Evolutionary conservation across 2,797 vertebrate genomes (phyloP).

Genomic region (Antrozous pallidus): DNA sequence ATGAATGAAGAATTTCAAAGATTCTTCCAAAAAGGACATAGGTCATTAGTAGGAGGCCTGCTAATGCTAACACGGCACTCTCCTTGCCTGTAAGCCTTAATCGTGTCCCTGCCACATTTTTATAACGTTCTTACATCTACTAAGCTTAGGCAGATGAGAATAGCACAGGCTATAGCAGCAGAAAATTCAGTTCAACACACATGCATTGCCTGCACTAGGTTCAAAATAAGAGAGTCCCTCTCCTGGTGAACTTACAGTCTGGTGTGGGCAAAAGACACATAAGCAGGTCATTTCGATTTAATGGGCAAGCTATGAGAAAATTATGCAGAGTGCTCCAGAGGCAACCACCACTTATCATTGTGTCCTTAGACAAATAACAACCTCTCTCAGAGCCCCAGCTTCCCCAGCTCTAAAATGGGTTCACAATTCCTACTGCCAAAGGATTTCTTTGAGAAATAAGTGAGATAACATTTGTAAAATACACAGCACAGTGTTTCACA

Average conservation of each 20-base stretch:
- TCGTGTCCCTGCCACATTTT: not conserved
- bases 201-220: not conserved
- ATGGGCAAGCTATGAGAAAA: not conserved
- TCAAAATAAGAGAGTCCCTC: not conserved
- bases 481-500: not conserved
- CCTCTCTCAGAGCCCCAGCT: not conserved
- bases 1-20: not conserved
- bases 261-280: not conserved
- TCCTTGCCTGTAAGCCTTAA: not conserved
- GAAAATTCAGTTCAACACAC: not conserved
- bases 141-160: not conserved
- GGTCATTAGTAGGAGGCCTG: not conserved
- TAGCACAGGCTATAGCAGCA: not conserved
- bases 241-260: not conserved
- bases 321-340: not conserved
- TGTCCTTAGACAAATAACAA: not conserved
- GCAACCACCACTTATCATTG: not conserved
- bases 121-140: not conserved
- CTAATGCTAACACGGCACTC: not conserved
- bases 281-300: not conserved
- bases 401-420: not conserved
- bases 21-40: not conserved
- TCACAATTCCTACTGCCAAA: not conserved
- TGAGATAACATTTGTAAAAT: not conserved
- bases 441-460: not conserved